Evolutionary conservation across 2,888 invertebrate genomes (phyloP), one percentile per base, ranked within the genome.

Genomic region (Syrphus vitripennis): DNA sequence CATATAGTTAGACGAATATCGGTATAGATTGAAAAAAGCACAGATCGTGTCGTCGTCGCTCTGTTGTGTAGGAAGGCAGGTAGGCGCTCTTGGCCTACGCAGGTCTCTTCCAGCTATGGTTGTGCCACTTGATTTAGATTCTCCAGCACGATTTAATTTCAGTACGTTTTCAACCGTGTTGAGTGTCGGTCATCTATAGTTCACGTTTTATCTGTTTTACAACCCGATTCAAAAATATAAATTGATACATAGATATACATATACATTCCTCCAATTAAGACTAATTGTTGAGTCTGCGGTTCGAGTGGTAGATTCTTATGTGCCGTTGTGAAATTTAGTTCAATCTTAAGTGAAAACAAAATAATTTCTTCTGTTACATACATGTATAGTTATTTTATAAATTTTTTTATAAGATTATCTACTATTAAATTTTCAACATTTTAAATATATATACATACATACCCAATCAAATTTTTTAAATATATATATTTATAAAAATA

Each of bases 131-230:
- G 53, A 72, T 74, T 81, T 89, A 89, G 89, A 88, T 89, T 69
- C 76, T 74, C 77, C 81, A 76, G 81, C 71, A 29, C 57, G 29
- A 71, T 65, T 72, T 83, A 88, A 88, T 90, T 91, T 91, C 92
- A 91, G 91, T 91, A 90, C 89, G 90, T 89, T 90, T 91, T 90
- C 89, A 91, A 90, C 90, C 90, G 90, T 90, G 90, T 89, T 90
- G 88, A 89, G 91, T 90, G 90, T 90, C 90, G 91, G 91, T 91
- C 89, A 90, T 86, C 40, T 55, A 63, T 48, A 72, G 70, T 77
- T 72, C 77, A 55, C 45, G 45, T 34, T 50, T 50, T 45, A 7
- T 55, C 2, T 21, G 6, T 16, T 48, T 42, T 57, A 61, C 19
- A 37, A n/a, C 26, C 16, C n/a, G 31, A 86, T 42, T 42, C 50